phyloP scores from a whole-genome alignment of 2,113 vertebrate species.

The Cyphomyrus plagiostoma region DNA sequence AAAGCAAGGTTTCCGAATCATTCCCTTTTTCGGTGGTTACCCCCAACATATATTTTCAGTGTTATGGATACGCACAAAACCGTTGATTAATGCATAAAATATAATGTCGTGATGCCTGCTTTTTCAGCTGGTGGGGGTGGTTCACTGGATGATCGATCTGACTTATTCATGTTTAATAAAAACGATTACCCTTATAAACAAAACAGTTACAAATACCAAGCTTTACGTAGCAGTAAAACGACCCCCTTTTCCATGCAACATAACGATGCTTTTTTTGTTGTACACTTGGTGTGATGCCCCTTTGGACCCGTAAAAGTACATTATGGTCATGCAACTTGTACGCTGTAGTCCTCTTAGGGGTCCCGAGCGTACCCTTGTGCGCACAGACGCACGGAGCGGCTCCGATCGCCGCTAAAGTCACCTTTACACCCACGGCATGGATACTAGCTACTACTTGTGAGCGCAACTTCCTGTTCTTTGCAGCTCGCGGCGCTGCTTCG shows the following conservation, averaged over 20 bases:
- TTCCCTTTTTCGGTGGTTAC: not conserved
- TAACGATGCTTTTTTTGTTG: not conserved
- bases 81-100: not conserved
- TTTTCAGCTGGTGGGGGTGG: not conserved
- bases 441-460: not conserved
- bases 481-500: not conserved
- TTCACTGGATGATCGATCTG: not conserved
- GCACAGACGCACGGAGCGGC: not conserved
- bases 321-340: not conserved
- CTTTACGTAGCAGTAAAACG: not conserved
- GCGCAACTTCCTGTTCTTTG: not conserved
- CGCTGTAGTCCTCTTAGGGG: not conserved
- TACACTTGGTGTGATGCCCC: not conserved
- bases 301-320: not conserved
- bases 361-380: not conserved
- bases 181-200: not conserved
- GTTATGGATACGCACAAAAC: not conserved
- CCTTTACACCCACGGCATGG: not conserved
- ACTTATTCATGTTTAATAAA: not conserved
- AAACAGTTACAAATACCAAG: not conserved
- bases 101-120: not conserved
- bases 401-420: not conserved
- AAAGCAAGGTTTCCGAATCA: not conserved
- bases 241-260: not conserved
- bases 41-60: not conserved